Evolutionary conservation across 2,797 vertebrate genomes (phyloP).

Genomic region (Hylomyscus alleni): DNA sequence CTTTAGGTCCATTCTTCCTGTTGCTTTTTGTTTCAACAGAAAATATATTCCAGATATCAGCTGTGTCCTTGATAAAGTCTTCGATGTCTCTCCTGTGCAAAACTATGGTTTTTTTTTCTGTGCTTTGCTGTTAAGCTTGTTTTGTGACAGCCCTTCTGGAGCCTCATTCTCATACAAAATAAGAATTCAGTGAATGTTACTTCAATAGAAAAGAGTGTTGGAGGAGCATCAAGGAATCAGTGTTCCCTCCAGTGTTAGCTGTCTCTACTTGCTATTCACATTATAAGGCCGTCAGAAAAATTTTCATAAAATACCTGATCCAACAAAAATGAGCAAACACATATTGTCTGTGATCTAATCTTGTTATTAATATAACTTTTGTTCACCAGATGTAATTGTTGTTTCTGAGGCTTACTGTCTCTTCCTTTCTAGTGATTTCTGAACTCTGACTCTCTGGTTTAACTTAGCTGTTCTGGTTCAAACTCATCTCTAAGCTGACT

Average conservation of each 20-base stretch:
- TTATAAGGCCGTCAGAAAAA: neutral
- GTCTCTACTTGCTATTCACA: neutral
- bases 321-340: neutral
- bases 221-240: neutral
- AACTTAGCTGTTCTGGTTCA: neutral
- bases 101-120: conserved; percentile 1
- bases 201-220: neutral
- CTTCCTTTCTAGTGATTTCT: neutral
- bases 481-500: neutral
- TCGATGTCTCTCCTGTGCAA: neutral
- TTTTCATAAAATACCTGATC: neutral
- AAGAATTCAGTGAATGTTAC: neutral
- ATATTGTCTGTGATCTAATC: neutral
- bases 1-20: neutral
- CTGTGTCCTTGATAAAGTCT: conserved; percentile 47
- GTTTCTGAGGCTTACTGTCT: neutral
- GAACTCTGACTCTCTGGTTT: neutral
- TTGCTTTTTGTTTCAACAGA: neutral
- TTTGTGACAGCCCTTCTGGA: neutral
- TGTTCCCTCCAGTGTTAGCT: neutral
- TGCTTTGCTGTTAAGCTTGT: neutral
- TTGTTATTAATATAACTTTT: neutral
- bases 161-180: neutral
- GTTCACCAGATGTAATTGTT: neutral
- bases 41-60: conserved; percentile 38